Conservation (phyloP, 2,888 invertebrate species). For the Drosophila sordidapex region DNA sequence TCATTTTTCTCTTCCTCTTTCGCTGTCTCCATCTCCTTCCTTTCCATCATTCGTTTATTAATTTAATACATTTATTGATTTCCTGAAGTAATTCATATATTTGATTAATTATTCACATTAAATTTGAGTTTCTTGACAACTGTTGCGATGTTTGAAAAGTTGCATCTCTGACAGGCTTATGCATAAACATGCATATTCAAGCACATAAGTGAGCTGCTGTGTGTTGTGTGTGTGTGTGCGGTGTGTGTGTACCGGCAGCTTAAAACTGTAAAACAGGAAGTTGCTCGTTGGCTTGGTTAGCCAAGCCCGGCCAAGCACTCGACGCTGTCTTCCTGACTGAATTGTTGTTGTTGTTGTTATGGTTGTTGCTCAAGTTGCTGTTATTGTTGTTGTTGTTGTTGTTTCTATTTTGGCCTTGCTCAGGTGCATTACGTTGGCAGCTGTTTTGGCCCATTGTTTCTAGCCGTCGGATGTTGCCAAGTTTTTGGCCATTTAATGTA, state of each 20-base stretch:
- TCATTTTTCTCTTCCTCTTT: not conserved
- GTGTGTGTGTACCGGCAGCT: conserved; percentile 56
- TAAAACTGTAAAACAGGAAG: conserved; percentile 77
- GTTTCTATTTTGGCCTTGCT: conserved; percentile 52
- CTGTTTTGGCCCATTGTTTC: conserved; percentile 73
- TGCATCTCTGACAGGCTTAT: conserved; percentile 53
- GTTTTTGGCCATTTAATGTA: conserved; percentile 74
- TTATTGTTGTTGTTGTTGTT: conserved; percentile 21
- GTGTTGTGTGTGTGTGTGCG: conserved; percentile 36
- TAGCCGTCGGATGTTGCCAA: conserved; percentile 75
- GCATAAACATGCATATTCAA: conserved; percentile 36
- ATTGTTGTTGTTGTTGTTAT: conserved; percentile 24
- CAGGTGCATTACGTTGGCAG: conserved; percentile 72
- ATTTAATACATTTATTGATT: not conserved
- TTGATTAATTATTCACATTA: not conserved
- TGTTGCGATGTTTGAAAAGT: conserved; percentile 14
- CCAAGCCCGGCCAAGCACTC: conserved; percentile 72
- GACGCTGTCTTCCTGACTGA: conserved; percentile 59
- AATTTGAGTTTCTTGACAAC: not conserved
- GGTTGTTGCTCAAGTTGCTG: conserved; percentile 11
- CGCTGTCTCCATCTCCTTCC: not conserved
- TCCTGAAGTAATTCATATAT: not conserved
- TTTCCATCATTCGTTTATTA: not conserved
- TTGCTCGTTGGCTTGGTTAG: conserved; percentile 80
- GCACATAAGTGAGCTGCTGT: conserved; percentile 3